Evolutionary conservation across 2,113 vertebrate genomes (phyloP).

Genomic region (Oreochromis aureus): DNA sequence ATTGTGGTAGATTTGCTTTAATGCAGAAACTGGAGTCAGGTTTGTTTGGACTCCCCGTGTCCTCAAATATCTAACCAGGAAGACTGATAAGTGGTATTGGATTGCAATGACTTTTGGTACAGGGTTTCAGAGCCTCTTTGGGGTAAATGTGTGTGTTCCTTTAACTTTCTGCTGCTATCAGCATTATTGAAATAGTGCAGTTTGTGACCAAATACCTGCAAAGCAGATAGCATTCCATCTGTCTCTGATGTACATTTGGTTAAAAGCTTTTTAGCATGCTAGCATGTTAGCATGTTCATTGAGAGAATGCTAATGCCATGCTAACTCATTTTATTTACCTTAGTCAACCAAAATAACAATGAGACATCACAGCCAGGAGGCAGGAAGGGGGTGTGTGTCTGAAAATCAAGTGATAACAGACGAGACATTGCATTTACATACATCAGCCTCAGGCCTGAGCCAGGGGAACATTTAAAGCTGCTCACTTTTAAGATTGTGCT

Average conservation of each 20-base stretch:
- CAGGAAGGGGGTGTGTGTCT: not conserved
- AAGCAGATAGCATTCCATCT: not conserved
- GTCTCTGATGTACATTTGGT: not conserved
- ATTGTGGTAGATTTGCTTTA: not conserved
- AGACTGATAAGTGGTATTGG: not conserved
- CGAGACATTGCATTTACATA: not conserved
- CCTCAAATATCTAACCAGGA: not conserved
- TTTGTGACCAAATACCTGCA: not conserved
- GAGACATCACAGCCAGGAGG: not conserved
- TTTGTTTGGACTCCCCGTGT: not conserved
- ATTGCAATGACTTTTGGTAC: not conserved
- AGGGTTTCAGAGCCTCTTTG: not conserved
- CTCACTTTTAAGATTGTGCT: not conserved
- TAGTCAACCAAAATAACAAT: no score
- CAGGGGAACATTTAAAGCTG: not conserved
- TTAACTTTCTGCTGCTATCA: not conserved
- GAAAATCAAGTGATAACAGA: not conserved
- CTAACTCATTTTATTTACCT: not conserved
- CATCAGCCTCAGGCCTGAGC: not conserved
- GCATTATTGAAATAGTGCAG: not conserved
- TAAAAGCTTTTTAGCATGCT: not conserved
- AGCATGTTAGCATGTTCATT: not conserved
- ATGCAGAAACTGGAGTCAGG: not conserved
- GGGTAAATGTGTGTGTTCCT: not conserved
- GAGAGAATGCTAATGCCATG: not conserved